These are phyloP conservation scores for Brachyhypopomus gauderio DNA, from an alignment of 2,113 vertebrate genomes.

Conservation along the genomic window DNA sequence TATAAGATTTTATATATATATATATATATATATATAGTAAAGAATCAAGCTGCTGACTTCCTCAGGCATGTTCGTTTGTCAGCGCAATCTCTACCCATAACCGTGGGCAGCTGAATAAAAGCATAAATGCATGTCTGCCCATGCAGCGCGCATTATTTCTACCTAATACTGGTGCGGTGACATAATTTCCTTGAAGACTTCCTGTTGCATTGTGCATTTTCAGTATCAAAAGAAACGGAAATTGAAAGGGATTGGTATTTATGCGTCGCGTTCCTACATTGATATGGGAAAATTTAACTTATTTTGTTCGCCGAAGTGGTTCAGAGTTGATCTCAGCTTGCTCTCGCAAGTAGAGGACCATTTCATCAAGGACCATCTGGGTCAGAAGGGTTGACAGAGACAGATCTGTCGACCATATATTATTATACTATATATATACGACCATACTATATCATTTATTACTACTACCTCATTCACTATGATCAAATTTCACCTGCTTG, in stretches of 20 bases:
- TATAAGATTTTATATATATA: too few species aligned
- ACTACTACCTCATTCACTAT: background rate
- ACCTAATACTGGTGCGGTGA: background rate
- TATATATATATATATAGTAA: too few species aligned
- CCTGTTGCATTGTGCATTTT: background rate
- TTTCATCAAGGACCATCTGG: conserved; percentile 7
- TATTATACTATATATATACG: too few species aligned
- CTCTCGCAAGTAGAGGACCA: background rate
- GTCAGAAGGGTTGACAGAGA: background rate
- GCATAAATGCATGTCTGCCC: background rate
- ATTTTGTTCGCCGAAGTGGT: conserved; percentile 36
- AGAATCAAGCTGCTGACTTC: too few species aligned
- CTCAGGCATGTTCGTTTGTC: too few species aligned
- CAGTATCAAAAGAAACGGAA: conserved; percentile 37
- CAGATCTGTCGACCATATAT: background rate
- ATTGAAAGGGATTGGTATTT: conserved; percentile 14
- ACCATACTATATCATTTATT: too few species aligned
- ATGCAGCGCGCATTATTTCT: background rate
- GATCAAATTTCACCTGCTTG: conserved; percentile 3
- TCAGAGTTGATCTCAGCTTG: background rate
- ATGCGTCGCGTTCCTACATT: conserved; percentile 2
- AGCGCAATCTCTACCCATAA: background rate
- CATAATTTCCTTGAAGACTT: conserved; percentile 4
- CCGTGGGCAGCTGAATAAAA: background rate
- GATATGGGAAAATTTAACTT: conserved; percentile 32